Conservation (phyloP, 2,888 invertebrate genomes). For the Ormyrus pomaceus region DNA sequence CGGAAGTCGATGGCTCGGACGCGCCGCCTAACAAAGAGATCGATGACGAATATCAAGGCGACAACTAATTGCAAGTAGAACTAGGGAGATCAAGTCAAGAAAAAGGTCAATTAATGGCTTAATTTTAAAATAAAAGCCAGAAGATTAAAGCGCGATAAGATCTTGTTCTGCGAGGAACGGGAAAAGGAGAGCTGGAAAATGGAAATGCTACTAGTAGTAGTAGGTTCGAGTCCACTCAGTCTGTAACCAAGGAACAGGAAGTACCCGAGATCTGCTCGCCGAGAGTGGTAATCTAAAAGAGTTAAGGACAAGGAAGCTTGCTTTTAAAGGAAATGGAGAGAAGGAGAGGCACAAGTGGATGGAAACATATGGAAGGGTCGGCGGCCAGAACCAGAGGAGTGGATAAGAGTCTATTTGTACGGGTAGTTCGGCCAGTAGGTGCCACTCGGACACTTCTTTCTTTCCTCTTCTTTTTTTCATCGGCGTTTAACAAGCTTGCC, state of each 20-base stretch:
- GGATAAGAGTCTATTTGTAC: conserved; percentile 55
- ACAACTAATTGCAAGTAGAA: conserved; percentile 9
- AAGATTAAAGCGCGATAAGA: conserved; percentile 45
- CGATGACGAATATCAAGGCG: conserved; percentile 24
- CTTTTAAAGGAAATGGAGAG: conserved; percentile 54
- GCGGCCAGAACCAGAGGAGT: neutral
- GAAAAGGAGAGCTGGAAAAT: conserved; percentile 48
- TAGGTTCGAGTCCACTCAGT: conserved; percentile 9
- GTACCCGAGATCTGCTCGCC: conserved; percentile 41
- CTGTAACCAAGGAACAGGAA: conserved; percentile 33
- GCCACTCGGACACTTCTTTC: conserved; percentile 40
- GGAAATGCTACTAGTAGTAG: conserved; percentile 41
- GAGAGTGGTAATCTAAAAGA: conserved; percentile 56
- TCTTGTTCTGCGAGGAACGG: conserved; percentile 34
- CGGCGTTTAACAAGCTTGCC: conserved; percentile 20
- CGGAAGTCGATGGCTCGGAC: conserved; percentile 30
- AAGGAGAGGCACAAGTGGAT: conserved; percentile 31
- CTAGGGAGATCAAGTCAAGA: neutral
- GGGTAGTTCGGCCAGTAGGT: conserved; percentile 43
- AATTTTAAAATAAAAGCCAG: neutral
- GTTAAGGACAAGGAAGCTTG: conserved; percentile 54
- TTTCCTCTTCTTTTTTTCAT: neutral
- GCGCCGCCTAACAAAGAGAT: neutral
- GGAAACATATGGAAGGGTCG: conserved; percentile 52
- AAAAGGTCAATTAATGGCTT: too few relatives aligned